Base-by-base conservation (phyloP, 1,140 invertebrate genomes). In the Lutraria rhynchaena region DNA sequence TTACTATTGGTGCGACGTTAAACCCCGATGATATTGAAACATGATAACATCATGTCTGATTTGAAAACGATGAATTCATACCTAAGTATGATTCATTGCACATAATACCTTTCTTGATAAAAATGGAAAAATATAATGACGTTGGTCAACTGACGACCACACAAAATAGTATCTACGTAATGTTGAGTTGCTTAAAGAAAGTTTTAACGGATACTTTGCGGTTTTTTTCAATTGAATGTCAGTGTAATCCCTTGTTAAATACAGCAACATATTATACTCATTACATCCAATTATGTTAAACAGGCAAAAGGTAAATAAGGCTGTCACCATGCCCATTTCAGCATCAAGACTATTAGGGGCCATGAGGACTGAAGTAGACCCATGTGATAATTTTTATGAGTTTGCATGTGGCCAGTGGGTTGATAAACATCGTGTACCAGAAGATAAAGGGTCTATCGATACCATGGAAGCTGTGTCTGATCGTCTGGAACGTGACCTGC, bases 351-450 rank as follows among this genome's bases (percentile, higher is more conserved):
- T 87, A 1, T 67, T 70, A 27, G 87, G 87, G 7, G 89, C 89
- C 37, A 89, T 94, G 73, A 92, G 94, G 65, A 61, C 82, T 11
- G 90, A 92, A 0, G 94, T 95, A 2, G 94, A 98, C 91, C 98
- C 98, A 0, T 99, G 98, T 91, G 94, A 97, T 17, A 96, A 99
- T 92, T 99, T 99, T 92, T 99, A 99, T 91, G 94, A 96, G 69
- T 99, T 96, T 91, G 94, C 97, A 0, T 99, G 98, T 89, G 97
- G 88, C 17, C 51, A 74, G 1, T 89, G 86, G 87, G 81, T 85
- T 9, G 78, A 83, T 35, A 71, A 75, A 19, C 69, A 81, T 37
- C 33, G 83, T 17, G 83, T 88, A 33, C 86, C 87, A 3, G 85
- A 85, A 35, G 85, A 87, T 53, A 81, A 83, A 44, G 57, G 81